A percentile compares a stretch with the other conserved stretches of the same genome.
Conservation (phyloP, 2,888 invertebrate genomes). For the Mayetiola destructor region DNA sequence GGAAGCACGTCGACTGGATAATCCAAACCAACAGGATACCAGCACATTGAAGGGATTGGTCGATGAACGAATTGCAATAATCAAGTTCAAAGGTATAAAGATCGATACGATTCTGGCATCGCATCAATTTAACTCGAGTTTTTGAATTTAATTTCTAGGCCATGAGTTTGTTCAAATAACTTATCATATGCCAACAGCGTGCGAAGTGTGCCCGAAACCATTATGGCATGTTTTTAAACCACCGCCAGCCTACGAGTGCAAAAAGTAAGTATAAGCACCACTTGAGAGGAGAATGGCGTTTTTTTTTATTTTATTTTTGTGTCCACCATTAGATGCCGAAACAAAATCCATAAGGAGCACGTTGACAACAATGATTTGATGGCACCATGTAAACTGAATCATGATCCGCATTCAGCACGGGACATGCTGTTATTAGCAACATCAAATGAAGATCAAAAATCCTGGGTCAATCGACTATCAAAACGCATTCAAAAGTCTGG, state of each 20-base stretch:
- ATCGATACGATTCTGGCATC: not conserved
- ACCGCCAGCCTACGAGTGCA: conserved; percentile 92
- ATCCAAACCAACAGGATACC: conserved; percentile 44
- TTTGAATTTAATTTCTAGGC: conserved; percentile 30
- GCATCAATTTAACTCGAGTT: not conserved
- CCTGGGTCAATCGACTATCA: conserved; percentile 83
- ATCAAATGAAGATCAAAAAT: conserved; percentile 73
- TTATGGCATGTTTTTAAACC: conserved; percentile 97
- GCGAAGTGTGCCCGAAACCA: conserved; percentile 94
- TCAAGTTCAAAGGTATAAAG: conserved; percentile 31
- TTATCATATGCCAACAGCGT: conserved; percentile 95
- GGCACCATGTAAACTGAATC: conserved; percentile 91
- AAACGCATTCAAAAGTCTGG: conserved; percentile 88
- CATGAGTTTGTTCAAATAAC: conserved; percentile 94
- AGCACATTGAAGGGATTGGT: conserved; percentile 37
- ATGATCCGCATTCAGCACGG: conserved; percentile 84
- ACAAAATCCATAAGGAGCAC: conserved; percentile 97
- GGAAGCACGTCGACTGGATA: conserved; percentile 68
- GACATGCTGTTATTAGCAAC: conserved; percentile 83
- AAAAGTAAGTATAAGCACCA: conserved; percentile 40
- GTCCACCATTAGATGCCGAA: conserved; percentile 57
- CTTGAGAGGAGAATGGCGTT: not conserved
- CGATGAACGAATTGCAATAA: conserved; percentile 34
- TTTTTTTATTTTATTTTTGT: not conserved
- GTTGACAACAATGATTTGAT: conserved; percentile 66